Evolutionary conservation across 2,888 invertebrate species (phyloP), one percentile per base, ranked within the genome.

Genomic region (Synanthedon formicaeformis): DNA sequence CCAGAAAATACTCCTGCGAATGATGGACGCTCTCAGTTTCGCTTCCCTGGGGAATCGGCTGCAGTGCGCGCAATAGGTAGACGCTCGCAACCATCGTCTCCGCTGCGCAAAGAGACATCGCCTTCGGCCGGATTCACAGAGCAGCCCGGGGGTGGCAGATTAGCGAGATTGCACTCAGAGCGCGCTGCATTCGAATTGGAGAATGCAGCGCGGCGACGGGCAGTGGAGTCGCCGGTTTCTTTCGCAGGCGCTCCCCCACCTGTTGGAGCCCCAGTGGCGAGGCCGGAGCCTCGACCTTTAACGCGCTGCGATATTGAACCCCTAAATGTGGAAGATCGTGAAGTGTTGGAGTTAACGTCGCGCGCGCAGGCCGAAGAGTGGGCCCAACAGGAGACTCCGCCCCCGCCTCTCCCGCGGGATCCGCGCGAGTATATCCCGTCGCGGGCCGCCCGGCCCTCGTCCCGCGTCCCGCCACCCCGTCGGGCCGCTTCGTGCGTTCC

Each of bases 1-100:
- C 96, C 96, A 1, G 95, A 96, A 85, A 95, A 95, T 50, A 96
- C 95, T 45, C 95, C 96, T 2, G 90, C 94, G 18, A 92, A 93
- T 75, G 94, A 90, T 65, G 82, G 80, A 40, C 75, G 79, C 57
- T 75, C 79, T 4, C 75, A 74, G 55, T 84, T 84, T 62, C 79
- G 82, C 45, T 84, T 89, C 62, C 89, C 91, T 51, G 71, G 88
- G 34, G 91, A 91, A 62, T 91, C 93, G 41, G 88, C 89, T 60
- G 92, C 92, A 16, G 92, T 91, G 51, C 90, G 93, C 52, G 92
- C 92, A 51, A 88, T 93, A 56, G 88, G 81, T 52, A 81, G 78
- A 48, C 83, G 86, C 66, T 89, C 91, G 52, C 90, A 93, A 64
- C 92, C 93, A 49, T 91, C 92, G 50, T 92, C 94, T 49, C 92